phyloP scores from a whole-genome alignment of 2,113 vertebrate species.

The Peucedramus taeniatus region DNA sequence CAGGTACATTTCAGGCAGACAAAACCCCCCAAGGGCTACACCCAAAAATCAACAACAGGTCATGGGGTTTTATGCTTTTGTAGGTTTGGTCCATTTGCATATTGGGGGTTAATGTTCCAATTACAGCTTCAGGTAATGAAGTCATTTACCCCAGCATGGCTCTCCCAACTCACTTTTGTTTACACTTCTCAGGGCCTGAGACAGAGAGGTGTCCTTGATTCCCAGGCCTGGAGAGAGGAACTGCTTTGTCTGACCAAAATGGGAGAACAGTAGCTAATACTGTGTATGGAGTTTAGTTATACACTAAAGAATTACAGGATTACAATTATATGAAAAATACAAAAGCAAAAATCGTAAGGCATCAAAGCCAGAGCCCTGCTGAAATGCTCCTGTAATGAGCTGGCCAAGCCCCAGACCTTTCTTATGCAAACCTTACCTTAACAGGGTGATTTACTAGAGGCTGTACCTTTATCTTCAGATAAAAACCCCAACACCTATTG shows the following conservation, averaged over 20 bases:
- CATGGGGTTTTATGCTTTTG: not conserved
- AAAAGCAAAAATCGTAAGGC: not conserved
- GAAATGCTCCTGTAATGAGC: not conserved
- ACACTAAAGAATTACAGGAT: not conserved
- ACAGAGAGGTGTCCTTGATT: not conserved
- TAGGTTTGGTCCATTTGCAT: not conserved
- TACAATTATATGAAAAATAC: not conserved
- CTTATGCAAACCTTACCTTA: not conserved
- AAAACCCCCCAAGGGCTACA: not conserved
- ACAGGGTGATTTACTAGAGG: not conserved
- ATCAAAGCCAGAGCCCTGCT: not conserved
- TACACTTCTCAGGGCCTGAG: fast-evolving
- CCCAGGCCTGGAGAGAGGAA: not conserved
- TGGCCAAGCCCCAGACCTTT: not conserved
- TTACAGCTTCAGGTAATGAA: not conserved
- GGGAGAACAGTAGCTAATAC: not conserved
- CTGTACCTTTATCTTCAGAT: not conserved
- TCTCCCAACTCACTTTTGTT: not conserved
- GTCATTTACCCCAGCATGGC: no score
- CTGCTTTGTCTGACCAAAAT: not conserved
- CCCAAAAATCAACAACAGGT: fast-evolving
- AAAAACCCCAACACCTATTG: not conserved
- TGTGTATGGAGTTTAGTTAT: not conserved
- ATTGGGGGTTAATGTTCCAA: not conserved
- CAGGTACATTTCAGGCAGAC: not conserved